Conservation (phyloP, 2,113 vertebrate genomes). For the Psettodes erumei region DNA sequence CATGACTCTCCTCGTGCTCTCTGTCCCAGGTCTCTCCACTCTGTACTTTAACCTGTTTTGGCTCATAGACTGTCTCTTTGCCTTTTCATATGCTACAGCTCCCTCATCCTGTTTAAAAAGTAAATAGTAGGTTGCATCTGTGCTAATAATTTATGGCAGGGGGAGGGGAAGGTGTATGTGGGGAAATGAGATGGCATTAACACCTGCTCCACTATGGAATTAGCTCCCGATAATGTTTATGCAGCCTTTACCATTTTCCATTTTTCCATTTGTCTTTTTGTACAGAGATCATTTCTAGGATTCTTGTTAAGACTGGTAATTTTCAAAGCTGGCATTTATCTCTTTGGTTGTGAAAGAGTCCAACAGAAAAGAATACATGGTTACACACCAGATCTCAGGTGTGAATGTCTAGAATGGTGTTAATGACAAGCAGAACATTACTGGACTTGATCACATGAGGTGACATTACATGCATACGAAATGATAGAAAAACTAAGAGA, state of each 20-base stretch:
- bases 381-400: conserved; percentile 33
- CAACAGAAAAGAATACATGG: neutral
- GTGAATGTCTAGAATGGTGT: conserved; percentile 57
- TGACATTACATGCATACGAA: neutral
- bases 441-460: conserved; percentile 18
- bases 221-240: conserved; percentile 28
- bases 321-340: conserved; percentile 16
- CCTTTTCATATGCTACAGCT: conserved; percentile 66
- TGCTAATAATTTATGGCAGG: conserved; percentile 82
- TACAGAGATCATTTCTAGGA: conserved; percentile 10
- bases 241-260: conserved; percentile 29
- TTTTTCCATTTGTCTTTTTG: neutral
- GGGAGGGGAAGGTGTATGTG: conserved; percentile 75
- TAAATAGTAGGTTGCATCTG: conserved; percentile 81
- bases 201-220: conserved; percentile 73
- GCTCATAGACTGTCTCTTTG: conserved; percentile 55
- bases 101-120: conserved; percentile 82
- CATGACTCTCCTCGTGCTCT: conserved; percentile 76
- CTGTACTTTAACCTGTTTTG: conserved; percentile 47
- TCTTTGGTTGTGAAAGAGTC: neutral
- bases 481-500: neutral
- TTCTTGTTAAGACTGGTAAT: conserved; percentile 23
- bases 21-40: conserved; percentile 54
- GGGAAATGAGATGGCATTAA: conserved; percentile 79
- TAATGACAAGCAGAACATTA: conserved; percentile 50